These are phyloP conservation scores for Zaprionus inermis DNA, from an alignment of 1,140 invertebrate species.

Conservation along the genomic window DNA sequence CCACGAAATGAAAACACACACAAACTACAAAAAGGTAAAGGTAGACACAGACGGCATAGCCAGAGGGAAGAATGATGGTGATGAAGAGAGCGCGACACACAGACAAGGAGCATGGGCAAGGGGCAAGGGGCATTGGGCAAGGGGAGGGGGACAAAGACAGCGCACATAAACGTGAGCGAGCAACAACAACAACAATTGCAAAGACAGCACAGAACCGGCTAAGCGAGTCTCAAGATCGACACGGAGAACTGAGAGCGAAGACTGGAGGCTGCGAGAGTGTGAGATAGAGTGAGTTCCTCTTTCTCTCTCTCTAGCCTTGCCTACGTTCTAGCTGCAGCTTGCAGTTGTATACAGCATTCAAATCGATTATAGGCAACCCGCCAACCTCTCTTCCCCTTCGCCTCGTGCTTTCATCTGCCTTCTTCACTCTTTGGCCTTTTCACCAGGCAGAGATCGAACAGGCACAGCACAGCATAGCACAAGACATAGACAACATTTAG, in stretches of 20 bases:
- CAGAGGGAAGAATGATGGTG: slow-evolving; percentile 31
- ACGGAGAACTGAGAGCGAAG: slow-evolving; percentile 7
- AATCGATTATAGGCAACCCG: slow-evolving; percentile 63
- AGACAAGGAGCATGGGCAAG: background rate
- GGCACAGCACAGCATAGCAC: background rate
- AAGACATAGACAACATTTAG: slow-evolving; percentile 63
- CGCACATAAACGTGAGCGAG: slow-evolving; percentile 59
- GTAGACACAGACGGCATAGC: slow-evolving; percentile 14
- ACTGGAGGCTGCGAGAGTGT: slow-evolving; percentile 28
- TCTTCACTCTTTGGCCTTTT: slow-evolving; percentile 39
- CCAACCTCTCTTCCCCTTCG: background rate
- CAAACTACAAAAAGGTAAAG: slow-evolving; percentile 18
- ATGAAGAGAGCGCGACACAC: slow-evolving; percentile 23
- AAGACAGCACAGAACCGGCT: slow-evolving; percentile 67
- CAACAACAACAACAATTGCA: slow-evolving; percentile 18
- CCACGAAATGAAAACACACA: slow-evolving; percentile 73
- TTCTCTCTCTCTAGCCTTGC: slow-evolving; percentile 9
- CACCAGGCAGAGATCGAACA: slow-evolving; percentile 41
- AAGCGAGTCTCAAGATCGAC: slow-evolving; percentile 63
- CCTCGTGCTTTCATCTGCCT: slow-evolving; percentile 39
- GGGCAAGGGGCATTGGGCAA: too few species aligned
- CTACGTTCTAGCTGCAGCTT: slow-evolving; percentile 21
- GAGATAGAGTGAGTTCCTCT: slow-evolving; percentile 5
- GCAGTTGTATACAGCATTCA: slow-evolving; percentile 50
- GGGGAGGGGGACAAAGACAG: slow-evolving; percentile 17